Conservation (phyloP, 2,888 invertebrate genomes). For the Ommatoiulus sabulosus region DNA sequence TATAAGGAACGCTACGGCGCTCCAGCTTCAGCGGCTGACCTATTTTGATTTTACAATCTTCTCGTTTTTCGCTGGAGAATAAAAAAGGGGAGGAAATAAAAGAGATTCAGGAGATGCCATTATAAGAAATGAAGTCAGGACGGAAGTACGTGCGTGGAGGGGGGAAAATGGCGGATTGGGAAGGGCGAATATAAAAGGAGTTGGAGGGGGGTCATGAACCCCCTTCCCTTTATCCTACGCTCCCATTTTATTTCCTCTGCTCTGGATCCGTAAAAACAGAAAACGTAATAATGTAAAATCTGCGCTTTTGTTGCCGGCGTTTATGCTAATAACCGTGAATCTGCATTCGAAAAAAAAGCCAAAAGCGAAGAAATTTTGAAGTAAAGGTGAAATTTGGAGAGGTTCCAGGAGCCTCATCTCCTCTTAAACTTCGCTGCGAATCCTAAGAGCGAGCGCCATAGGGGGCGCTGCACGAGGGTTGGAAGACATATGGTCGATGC, state of each 20-base stretch:
- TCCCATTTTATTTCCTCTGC: slow-evolving; percentile 1
- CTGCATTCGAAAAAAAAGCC: slow-evolving; percentile 9
- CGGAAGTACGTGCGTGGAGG: not conserved
- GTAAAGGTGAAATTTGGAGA: not conserved
- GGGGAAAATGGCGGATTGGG: not conserved
- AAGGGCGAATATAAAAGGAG: not conserved
- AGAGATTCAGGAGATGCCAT: slow-evolving; percentile 6
- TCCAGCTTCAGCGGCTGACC: slow-evolving; percentile 34
- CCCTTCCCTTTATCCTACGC: not conserved
- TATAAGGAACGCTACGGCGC: not conserved
- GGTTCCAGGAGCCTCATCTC: too few relatives aligned
- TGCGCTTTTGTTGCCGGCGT: slow-evolving; percentile 32
- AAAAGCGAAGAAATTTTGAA: not conserved
- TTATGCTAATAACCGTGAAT: not conserved
- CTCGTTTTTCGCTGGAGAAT: slow-evolving; percentile 9
- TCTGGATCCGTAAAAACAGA: slow-evolving; percentile 34
- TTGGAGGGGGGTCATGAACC: slow-evolving; percentile 9
- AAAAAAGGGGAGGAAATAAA: not conserved
- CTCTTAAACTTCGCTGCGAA: not conserved
- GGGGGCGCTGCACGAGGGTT: not conserved
- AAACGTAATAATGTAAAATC: slow-evolving; percentile 34
- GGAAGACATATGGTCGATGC: too few relatives aligned
- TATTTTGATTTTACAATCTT: slow-evolving; percentile 20
- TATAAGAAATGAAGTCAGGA: slow-evolving; percentile 25
- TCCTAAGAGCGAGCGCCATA: not conserved